Evolutionary conservation across 2,113 vertebrate genomes (phyloP).

Genomic region (Nerophis ophidion): DNA sequence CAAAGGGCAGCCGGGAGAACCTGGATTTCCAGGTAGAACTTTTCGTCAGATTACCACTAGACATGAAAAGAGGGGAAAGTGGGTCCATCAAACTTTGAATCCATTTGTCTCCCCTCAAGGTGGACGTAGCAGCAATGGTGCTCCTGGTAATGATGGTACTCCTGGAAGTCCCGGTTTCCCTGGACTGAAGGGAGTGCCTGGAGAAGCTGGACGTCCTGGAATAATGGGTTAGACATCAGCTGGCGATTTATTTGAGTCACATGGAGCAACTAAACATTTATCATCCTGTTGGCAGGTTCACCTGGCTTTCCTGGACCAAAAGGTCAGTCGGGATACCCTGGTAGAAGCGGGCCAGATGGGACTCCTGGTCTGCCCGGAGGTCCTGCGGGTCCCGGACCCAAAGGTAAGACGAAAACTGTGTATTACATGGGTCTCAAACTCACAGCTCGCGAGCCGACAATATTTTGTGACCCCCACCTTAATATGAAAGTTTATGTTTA

Average conservation of each 20-base stretch:
- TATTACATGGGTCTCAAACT: background rate
- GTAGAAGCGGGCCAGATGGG: conserved; percentile 75
- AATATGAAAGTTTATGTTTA: too few species aligned
- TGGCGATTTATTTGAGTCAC: background rate
- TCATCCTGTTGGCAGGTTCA: conserved; percentile 61
- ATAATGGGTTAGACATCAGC: conserved; percentile 68
- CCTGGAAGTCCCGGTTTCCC: conserved; percentile 72
- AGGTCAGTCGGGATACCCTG: conserved; percentile 75
- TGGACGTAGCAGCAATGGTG: conserved; percentile 67
- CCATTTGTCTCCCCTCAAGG: conserved; percentile 63
- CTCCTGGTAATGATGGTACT: conserved; percentile 75
- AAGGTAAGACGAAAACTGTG: conserved; percentile 69
- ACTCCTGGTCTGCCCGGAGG: conserved; percentile 64
- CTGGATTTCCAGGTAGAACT: conserved; percentile 75
- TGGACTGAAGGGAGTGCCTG: conserved; percentile 76
- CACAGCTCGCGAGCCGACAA: too few species aligned
- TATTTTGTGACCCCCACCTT: too few species aligned
- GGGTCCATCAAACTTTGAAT: background rate
- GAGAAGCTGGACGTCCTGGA: conserved; percentile 78
- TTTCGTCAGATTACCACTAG: background rate
- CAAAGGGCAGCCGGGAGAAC: conserved; percentile 77
- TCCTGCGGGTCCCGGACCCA: conserved; percentile 70
- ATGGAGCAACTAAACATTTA: background rate
- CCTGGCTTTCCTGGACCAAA: conserved; percentile 73
- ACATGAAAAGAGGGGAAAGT: background rate